A percentile compares a stretch with the other conserved stretches of the same genome.
Conservation (phyloP, 2,113 vertebrate genomes). For the Glaucomys volans region DNA sequence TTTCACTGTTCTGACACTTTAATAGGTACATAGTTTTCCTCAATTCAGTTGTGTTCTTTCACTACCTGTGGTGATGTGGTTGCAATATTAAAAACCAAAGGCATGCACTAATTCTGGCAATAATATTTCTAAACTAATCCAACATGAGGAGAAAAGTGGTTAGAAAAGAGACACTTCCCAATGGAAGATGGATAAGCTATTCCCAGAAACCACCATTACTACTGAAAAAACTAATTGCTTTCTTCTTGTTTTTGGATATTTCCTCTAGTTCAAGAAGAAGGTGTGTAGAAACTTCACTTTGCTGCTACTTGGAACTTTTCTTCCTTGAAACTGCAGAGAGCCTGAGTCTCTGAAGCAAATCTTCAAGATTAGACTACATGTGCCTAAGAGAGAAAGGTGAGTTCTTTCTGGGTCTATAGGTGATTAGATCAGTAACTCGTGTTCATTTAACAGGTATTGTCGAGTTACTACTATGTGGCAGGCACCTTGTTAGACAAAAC, state of each 20-base stretch:
- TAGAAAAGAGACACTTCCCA: slow-evolving; percentile 65
- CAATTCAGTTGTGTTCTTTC: not conserved
- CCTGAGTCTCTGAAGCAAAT: not conserved
- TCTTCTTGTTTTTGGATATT: slow-evolving; percentile 49
- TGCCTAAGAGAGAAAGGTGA: not conserved
- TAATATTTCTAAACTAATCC: slow-evolving; percentile 64
- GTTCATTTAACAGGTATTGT: slow-evolving; percentile 32
- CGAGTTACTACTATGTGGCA: not conserved
- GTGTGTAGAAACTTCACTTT: slow-evolving; percentile 21
- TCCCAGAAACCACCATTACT: slow-evolving; percentile 64
- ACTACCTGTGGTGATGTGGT: not conserved
- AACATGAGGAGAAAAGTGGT: not conserved
- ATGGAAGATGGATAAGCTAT: slow-evolving; percentile 75
- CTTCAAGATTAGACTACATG: not conserved
- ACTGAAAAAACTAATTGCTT: slow-evolving; percentile 63
- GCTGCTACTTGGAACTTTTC: not conserved
- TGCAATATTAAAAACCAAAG: slow-evolving; percentile 34
- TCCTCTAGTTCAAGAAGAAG: slow-evolving; percentile 57
- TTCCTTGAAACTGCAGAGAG: slow-evolving; percentile 44
- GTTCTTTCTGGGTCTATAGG: not conserved
- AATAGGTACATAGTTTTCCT: slow-evolving; percentile 24
- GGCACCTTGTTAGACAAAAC: not conserved
- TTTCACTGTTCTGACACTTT: not conserved
- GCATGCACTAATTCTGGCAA: not conserved
- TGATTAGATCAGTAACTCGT: not conserved